Evolutionary conservation across 2,888 invertebrate species (phyloP), one percentile per base, ranked within the genome.

Genomic region (Patella depressa): DNA sequence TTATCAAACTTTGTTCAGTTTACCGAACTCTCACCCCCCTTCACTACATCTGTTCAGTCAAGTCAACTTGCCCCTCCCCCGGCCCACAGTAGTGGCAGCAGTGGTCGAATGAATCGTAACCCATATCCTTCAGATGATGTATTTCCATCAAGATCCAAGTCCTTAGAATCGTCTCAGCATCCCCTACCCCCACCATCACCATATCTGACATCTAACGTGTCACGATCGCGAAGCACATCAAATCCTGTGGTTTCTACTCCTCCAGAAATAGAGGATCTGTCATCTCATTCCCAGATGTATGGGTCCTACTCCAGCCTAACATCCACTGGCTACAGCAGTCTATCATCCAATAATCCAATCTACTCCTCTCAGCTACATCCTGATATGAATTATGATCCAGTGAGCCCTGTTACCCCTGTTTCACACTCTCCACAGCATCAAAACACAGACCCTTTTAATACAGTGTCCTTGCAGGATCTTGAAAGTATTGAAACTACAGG

Each of bases 361-460:
- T 77, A 79, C 53, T 74, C 78, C 9, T 78, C 81, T 12, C 82
- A 82, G 57, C 73, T 82, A 54, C 74, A 81, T 53, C 69, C 77
- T n/a, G 85, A 84, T 4, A 85, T 88, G 79, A 85, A 80, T 54
- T 89, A 89, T 79, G 89, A 89, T 80, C 86, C 89, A 53, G 88
- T 89, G 9, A 88, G 88, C 73, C 88, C 88, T 14, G 86, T 86
- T 14, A 82, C 87, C n/a, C 85, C 87, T 5, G 75, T 85, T 17
- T 45, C 69, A 69, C 75, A 19, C 59, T 78, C 19, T 65, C 74
- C 45, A 74, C 78, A 11, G 24, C 72, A 19, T 73, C 78, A n/a
- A 70, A 74, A 71, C 75, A 75, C 53, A 71, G 75, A 45, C 3
- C 72, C 72, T 14, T 73, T 79, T 54, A 70, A 77, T 14, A 80